Evolutionary conservation across 2,888 invertebrate genomes (phyloP).

Genomic region (Drosophila austrosaltans): DNA sequence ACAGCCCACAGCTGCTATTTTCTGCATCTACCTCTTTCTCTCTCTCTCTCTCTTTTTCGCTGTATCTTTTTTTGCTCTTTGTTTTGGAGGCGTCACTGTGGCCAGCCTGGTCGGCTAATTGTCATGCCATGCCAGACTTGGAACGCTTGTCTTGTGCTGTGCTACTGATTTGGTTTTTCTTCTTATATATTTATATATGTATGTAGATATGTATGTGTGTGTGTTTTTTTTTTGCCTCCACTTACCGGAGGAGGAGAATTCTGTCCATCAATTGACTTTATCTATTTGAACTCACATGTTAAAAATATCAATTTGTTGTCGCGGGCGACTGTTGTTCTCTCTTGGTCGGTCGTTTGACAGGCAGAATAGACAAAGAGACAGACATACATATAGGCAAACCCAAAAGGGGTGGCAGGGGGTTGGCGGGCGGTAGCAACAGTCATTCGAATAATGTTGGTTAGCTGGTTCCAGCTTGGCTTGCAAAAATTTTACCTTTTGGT

Average conservation of each 20-base stretch:
- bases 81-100: constrained; percentile 71
- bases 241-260: constrained; percentile 42
- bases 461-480: constrained; percentile 48
- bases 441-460: neutral
- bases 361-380: constrained; percentile 27
- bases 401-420: neutral
- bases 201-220: neutral
- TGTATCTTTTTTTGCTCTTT: constrained; percentile 47
- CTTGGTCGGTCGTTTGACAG: constrained; percentile 34
- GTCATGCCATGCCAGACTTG: constrained; percentile 74
- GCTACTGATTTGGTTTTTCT: constrained; percentile 66
- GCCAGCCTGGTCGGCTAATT: constrained; percentile 67
- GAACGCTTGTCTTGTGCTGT: constrained; percentile 42
- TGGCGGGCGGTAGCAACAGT: neutral
- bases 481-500: constrained; percentile 63
- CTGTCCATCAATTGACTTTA: constrained; percentile 77
- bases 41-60: neutral
- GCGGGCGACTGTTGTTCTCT: constrained; percentile 39
- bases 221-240: constrained; percentile 60
- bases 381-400: neutral
- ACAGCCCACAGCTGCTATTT: neutral
- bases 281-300: constrained; percentile 77
- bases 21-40: neutral
- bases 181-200: constrained; percentile 1
- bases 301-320: constrained; percentile 77